Evolutionary conservation across 2,113 vertebrate species (phyloP).

Genomic region (Motacilla tschutschensis): DNA sequence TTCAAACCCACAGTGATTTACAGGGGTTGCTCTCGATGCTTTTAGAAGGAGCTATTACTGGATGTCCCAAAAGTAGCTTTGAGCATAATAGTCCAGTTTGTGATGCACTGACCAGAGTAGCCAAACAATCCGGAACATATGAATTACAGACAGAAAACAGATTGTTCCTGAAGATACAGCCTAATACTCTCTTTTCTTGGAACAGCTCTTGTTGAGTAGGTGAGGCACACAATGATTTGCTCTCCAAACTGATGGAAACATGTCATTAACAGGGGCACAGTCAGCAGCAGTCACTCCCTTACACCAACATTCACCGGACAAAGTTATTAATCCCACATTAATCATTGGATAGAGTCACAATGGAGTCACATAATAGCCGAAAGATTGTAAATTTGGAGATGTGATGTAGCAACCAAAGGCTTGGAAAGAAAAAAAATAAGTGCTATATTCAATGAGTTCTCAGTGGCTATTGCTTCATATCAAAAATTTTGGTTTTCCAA

Average conservation of each 20-base stretch:
- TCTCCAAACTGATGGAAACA: background rate
- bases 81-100: slow-evolving; percentile 34
- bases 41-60: slow-evolving; percentile 5
- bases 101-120: slow-evolving; percentile 19
- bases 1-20: slow-evolving; percentile 21
- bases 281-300: background rate
- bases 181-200: slow-evolving; percentile 25
- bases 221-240: background rate
- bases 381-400: background rate
- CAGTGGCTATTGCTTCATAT: background rate
- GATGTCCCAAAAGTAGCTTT: slow-evolving; percentile 27
- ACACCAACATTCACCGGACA: background rate
- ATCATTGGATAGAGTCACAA: background rate
- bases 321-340: slow-evolving; percentile 37
- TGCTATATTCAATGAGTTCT: background rate
- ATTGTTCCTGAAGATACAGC: slow-evolving; percentile 46
- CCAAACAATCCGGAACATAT: slow-evolving; percentile 45
- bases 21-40: slow-evolving; percentile 13
- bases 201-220: slow-evolving; percentile 29
- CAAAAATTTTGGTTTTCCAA: background rate
- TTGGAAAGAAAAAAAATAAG: background rate
- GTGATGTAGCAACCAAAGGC: background rate
- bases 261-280: background rate
- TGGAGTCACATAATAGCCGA: background rate
- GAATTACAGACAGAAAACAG: slow-evolving; percentile 59